Evolutionary conservation across 1,140 invertebrate species (phyloP), one percentile per base, ranked within the genome.

Genomic region (Charaxes varanes): DNA sequence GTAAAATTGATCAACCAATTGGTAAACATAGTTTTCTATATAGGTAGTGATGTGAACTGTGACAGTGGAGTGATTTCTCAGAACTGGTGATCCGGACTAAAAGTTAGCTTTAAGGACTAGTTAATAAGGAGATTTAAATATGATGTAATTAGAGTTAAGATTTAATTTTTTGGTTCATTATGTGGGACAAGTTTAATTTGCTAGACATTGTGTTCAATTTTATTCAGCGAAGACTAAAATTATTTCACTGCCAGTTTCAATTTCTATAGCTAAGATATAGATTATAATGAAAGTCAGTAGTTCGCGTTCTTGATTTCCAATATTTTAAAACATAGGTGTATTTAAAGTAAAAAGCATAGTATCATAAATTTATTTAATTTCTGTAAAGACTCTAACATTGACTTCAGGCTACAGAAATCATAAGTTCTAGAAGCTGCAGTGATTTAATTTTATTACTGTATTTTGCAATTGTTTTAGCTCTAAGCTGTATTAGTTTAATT

Each of bases 81-180:
- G 55, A 71, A 70, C 62, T 66, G 56, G 66, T 68, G 63, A 65
- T 73, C 73, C 61, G 74, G 78, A 78, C 72, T 73, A 63, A 65
- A 62, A 53, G 55, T 58, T 79, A 76, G 69, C 38, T 63, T 34
- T 44, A 74, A 79, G 71, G 67, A 56, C 46, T 77, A 77, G 70
- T 44, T 64, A 30, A 36, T 73, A 74, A 74, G 70, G 55, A 74
- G 63, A 74, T 67, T 68, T 62, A 58, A 68, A 74, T 74, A 76
- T 73, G 58, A 74, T 73, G 77, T 71, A 65, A 67, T 68, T 71
- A 76, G 70, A 67, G 62, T 64, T 76, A 73, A 73, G 71, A 62
- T 66, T 67, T 64, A 57, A 54, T 72, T 77, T 62, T 54, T 62
- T 60, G 53, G 65, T 67, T 70, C 57, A 66, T 67, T 19, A 38